Evolutionary conservation across 1,140 invertebrate species (phyloP), one percentile per base, ranked within the genome.

Genomic region (Zophobas morio): DNA sequence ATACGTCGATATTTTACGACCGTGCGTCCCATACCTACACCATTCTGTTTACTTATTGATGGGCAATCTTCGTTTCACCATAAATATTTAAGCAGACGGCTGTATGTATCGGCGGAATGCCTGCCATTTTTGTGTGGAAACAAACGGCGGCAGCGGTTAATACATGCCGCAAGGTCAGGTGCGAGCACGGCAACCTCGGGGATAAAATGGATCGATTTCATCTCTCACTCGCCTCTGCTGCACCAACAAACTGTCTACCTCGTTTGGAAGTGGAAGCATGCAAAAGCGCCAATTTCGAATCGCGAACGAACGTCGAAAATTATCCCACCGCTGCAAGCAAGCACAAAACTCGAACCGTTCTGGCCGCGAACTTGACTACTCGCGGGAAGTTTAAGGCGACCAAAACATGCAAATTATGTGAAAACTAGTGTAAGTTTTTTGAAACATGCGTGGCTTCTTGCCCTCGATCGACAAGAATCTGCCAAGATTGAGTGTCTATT

Each of bases 191-290:
- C 70, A 71, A 72, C 79, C 77, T 74, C 70, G 72, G 70, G 78
- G 75, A 81, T 78, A 81, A 81, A 81, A 77, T 76, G 79, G 78
- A 80, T 80, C 78, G 79, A 80, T 81, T 80, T 78, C 76, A 78
- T 80, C 80, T 76, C 74, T 57, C 71, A 71, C 51, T 54, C 70
- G 40, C 20, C 20, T 20, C 20, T 20, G 20, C 51, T 72, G 70
- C 46, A 51, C 46, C 70, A 37, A 71, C 66, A 46, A 71, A 71
- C 57, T 37, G 57, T 63, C 4, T 63, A 57, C 54, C 54, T 57
- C 54, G 54, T 57, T 57, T 4, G 20, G 34, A 33, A 46, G 3
- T 8, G 34, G 35, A 6, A 37, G 39, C 20, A 20, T 20, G 20
- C 34, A 49, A 71, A 46, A 47, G 66, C 66, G 66, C 35, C 63